Base-by-base conservation (phyloP, 2,888 invertebrate genomes). In the Apotomis betuletana region DNA sequence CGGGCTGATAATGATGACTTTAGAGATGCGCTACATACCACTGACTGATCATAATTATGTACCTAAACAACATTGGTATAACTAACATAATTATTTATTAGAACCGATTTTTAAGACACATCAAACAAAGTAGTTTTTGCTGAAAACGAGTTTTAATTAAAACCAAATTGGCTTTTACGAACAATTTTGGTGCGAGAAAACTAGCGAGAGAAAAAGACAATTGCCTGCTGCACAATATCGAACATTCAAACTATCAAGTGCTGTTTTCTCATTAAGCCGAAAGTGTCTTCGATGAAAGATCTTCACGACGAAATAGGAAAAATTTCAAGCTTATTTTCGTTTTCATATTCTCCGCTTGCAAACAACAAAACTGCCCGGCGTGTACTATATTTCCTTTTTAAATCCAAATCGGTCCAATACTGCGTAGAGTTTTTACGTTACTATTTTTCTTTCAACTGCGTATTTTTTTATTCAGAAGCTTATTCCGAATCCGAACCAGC, bases 121-220 rank as follows among this genome's bases (percentile, higher is more conserved):
- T 41, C 13, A 52, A 10, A 63, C 9, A 10, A 41, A 10, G 1
- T 27, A 10, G 13, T 6, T 0, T 10, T 62, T 4, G 4, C n/a
- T 41, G 5, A 41, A 13, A 63, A 54, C 52, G 13, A 13, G 3
- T 64, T 64, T 54, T 13, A 63, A 63, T 63, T 54, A 13, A 15
- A 44, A 60, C 13, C 15, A 15, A 15, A 44, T 41, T 6, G 4
- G 60, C 5, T 44, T 8, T 12, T 13, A 44, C 36, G 62, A 62
- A 51, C 38, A 51, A 13, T 38, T 41, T 51, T 6, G 0, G 52
- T n/a, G 4, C 12, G 10, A 27, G 6, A 41, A 41, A 41, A 41
- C 41, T 41, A 6, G 5, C 41, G 4, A 5, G 6, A 6, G 6
- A 41, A 41, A 41, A 41, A 6, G 41, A 6, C 41, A 41, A 41